Conservation (phyloP, 2,888 invertebrate species). For the Pomacea canaliculata region DNA sequence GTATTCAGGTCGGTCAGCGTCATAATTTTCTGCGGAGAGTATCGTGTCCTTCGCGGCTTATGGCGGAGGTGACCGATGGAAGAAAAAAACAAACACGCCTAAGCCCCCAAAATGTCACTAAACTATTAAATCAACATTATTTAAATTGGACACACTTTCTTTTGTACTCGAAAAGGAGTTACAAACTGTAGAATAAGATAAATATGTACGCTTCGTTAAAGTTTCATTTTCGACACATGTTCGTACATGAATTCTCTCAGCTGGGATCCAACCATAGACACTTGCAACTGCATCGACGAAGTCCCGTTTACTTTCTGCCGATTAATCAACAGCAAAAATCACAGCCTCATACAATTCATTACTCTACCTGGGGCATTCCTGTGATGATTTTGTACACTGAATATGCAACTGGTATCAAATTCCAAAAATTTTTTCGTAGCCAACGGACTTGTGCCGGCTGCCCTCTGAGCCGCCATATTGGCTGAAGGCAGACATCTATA, state of each 20-base stretch:
- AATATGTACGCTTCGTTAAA: no score
- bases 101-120: not conserved
- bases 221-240: slow-evolving; percentile 20
- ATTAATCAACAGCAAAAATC: no score
- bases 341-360: no score
- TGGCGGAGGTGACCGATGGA: slow-evolving; percentile 27
- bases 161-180: not conserved
- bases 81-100: slow-evolving; percentile 10
- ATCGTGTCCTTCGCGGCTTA: slow-evolving; percentile 28
- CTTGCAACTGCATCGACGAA: not conserved
- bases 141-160: not conserved
- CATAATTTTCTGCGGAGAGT: slow-evolving; percentile 19
- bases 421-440: slow-evolving; percentile 47
- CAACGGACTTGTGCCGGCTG: slow-evolving; percentile 52
- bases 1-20: slow-evolving; percentile 28
- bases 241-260: slow-evolving; percentile 27
- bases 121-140: not conserved
- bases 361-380: no score
- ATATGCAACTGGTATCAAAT: slow-evolving; percentile 27
- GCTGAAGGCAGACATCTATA: slow-evolving; percentile 47
- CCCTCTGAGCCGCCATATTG: slow-evolving; percentile 63
- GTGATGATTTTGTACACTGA: not conserved
- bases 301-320: no score
- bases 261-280: slow-evolving; percentile 6
- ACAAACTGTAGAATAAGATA: not conserved